Conservation (phyloP, 2,113 vertebrate genomes). For the Eulemur macaco region DNA sequence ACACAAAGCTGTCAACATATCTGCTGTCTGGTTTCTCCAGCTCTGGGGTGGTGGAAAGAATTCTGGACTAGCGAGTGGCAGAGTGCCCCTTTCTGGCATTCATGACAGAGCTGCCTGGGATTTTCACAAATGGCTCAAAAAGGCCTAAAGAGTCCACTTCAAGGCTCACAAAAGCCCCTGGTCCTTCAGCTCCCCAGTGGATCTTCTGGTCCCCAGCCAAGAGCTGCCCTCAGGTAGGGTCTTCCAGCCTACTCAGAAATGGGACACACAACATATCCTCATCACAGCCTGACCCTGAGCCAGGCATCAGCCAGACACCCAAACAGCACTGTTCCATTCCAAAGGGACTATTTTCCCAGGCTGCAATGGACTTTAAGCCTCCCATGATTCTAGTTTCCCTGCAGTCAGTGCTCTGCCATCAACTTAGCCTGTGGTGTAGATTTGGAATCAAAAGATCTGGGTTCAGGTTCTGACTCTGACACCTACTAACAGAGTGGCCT, state of each 20-base stretch:
- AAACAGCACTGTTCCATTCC: background rate
- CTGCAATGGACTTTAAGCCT: background rate
- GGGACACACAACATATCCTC: background rate
- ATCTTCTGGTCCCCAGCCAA: background rate
- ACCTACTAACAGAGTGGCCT: background rate
- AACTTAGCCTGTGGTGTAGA: background rate
- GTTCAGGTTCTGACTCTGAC: background rate
- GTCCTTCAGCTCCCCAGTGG: background rate
- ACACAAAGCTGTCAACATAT: background rate
- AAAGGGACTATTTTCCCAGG: background rate
- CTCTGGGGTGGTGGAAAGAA: background rate
- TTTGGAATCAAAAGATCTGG: background rate
- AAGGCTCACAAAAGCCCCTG: background rate
- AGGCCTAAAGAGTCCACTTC: background rate
- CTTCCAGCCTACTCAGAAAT: background rate
- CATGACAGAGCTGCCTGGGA: background rate
- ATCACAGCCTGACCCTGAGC: background rate
- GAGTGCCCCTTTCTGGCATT: background rate
- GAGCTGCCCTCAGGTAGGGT: background rate
- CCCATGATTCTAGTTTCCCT: background rate
- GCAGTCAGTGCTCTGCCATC: background rate
- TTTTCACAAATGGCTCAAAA: background rate
- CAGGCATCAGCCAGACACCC: background rate
- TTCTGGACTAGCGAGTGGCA: background rate
- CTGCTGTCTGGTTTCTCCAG: background rate